Evolutionary conservation across 2,113 vertebrate genomes (phyloP), one percentile per base, ranked within the genome.

Genomic region (Leptobrachium ailaonicum): DNA sequence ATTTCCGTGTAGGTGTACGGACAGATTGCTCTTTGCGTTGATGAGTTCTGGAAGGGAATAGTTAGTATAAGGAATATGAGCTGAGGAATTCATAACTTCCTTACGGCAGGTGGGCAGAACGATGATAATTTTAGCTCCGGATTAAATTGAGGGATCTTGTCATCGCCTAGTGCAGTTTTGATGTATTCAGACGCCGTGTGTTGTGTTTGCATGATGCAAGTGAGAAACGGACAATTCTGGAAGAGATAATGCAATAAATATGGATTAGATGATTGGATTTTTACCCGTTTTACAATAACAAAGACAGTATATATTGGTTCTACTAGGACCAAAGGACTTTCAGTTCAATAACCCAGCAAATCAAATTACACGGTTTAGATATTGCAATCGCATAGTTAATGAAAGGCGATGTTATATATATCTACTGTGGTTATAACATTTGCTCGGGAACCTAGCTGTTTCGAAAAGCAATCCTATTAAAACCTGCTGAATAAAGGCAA

Each of bases 51-150:
- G 76, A n/a, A 81, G 44, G 13, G 73, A 45, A 4, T 47, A 85
- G 79, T 68, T 71, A 0, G 0, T 0, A 6, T 66, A 2, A 5
- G 12, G 64, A 42, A 7, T 2, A 0, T 43, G 2, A 2, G 66
- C 53, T 1, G 83, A 88, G 41, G 69, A 86, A 89, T 92, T 91
- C 92, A 93, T 93, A 62, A 63, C 73, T 74, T 62, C 76, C 20
- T 8, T 70, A 69, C 68, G 79, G 72, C 32, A 4, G 20, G 45
- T 54, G 67, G 7, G 12, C 45, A 44, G 44, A 72, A 10, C 6
- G 47, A 11, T 6, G 50, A 9, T 79, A 81, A 75, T 75, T 73
- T 75, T 75, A 75, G 64, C n/a, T 75, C 20, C 32, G 47, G 42
- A 69, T 69, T 68, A 69, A 75, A 81, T 81, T 68, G 42, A 43